Evolutionary conservation across 2,888 invertebrate species (phyloP).

Genomic region (Crematogaster levior): DNA sequence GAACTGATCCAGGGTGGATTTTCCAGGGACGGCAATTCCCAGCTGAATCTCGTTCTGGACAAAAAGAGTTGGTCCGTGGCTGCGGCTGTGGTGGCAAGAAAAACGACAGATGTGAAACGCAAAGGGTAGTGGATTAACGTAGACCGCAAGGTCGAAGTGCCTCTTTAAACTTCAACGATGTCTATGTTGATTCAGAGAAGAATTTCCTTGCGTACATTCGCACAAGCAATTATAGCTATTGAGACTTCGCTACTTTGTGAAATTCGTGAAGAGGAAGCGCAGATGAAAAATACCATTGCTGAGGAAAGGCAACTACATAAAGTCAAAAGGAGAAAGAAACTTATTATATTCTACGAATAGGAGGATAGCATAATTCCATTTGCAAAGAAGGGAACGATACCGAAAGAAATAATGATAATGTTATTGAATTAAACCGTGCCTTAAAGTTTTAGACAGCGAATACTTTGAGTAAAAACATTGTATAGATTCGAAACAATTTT

Average conservation of each 20-base stretch:
- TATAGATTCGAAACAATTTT: neutral
- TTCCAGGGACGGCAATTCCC: constrained; percentile 65
- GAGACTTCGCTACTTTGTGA: constrained; percentile 21
- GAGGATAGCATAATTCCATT: neutral
- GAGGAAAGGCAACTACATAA: neutral
- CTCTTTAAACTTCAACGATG: constrained; percentile 43
- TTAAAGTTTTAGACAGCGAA: neutral
- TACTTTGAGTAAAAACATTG: neutral
- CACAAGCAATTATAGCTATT: constrained; percentile 41
- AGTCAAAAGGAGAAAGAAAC: constrained; percentile 6
- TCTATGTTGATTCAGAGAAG: constrained; percentile 40
- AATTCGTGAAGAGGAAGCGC: constrained; percentile 13
- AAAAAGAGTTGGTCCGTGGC: constrained; percentile 42
- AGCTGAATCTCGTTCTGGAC: constrained; percentile 58
- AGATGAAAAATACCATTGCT: constrained; percentile 13
- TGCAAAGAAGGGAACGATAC: neutral
- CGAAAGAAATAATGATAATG: neutral
- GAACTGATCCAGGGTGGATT: constrained; percentile 67
- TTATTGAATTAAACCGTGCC: constrained; percentile 11
- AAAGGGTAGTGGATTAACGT: constrained; percentile 35
- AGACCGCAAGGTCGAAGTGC: constrained; percentile 16
- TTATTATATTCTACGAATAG: neutral
- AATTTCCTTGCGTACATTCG: constrained; percentile 38
- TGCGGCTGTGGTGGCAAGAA: constrained; percentile 30
- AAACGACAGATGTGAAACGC: constrained; percentile 39